Conservation (phyloP, 2,888 invertebrate species). For the Plutella xylostella region DNA sequence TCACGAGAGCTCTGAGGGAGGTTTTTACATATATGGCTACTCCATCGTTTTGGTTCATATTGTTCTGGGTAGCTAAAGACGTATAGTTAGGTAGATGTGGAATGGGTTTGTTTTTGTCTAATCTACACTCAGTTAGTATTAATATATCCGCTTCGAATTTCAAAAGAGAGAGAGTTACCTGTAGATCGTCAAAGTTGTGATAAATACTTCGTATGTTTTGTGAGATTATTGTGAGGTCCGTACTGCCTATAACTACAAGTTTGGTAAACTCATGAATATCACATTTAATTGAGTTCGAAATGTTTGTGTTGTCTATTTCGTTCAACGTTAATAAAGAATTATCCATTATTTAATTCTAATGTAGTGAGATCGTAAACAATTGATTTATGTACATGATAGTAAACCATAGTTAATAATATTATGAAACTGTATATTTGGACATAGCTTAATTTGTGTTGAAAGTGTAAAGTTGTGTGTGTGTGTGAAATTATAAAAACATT, state of each 20-base stretch:
- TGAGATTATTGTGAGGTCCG: not conserved
- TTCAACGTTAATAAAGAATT: constrained; percentile 3
- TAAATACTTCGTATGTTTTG: constrained; percentile 9
- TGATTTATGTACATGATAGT: too few species aligned
- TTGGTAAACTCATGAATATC: constrained; percentile 5
- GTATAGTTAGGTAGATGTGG: not conserved
- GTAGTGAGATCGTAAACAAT: too few species aligned
- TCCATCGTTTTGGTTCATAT: constrained; percentile 8
- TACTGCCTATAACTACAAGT: not conserved
- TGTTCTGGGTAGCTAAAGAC: not conserved
- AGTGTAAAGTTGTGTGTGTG: too few species aligned
- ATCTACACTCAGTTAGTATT: constrained; percentile 1
- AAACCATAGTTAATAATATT: too few species aligned
- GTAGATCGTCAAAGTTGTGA: constrained; percentile 10
- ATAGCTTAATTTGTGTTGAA: too few species aligned
- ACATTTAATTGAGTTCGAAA: constrained; percentile 4
- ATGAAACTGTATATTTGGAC: too few species aligned
- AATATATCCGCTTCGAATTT: not conserved
- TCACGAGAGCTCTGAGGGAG: not conserved
- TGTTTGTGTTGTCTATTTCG: constrained; percentile 11
- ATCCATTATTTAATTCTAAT: constrained; percentile 9
- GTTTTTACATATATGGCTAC: constrained; percentile 3
- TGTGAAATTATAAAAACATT: too few species aligned
- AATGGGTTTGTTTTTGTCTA: not conserved
- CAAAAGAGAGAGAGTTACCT: not conserved